A percentile compares a stretch with the other conserved stretches of the same genome.
These are phyloP conservation scores for Ciconia boyciana DNA, from an alignment of 2,113 vertebrate species.

Conservation along the genomic window DNA sequence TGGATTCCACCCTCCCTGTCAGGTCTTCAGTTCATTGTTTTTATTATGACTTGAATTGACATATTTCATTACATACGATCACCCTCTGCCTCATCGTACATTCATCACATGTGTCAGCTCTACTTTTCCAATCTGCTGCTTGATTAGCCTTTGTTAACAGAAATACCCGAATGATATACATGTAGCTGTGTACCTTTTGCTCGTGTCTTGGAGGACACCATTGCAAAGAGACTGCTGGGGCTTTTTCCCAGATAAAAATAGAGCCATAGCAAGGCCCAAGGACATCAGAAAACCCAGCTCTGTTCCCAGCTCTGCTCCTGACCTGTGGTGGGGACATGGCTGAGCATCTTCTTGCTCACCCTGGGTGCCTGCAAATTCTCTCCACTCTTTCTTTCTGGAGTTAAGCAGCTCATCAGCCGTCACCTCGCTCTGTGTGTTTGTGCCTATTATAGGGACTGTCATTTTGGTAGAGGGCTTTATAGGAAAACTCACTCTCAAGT, in stretches of 20 bases:
- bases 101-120: conserved; percentile 25
- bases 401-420: background rate
- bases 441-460: background rate
- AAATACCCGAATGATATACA: background rate
- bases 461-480: background rate
- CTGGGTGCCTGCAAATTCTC: background rate
- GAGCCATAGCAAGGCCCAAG: background rate
- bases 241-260: background rate
- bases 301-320: background rate
- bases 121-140: conserved; percentile 46
- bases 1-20: conserved; percentile 14
- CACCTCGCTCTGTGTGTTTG: background rate
- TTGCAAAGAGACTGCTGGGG: background rate
- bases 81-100: background rate
- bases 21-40: background rate
- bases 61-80: conserved; percentile 4
- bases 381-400: background rate
- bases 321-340: fast-evolving
- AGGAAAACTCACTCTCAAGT: background rate
- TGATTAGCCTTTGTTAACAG: conserved; percentile 10
- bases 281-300: background rate
- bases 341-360: background rate
- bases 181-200: background rate
- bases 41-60: conserved; percentile 39
- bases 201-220: background rate